These are phyloP conservation scores for Drosophila yooni DNA, from an alignment of 2,888 invertebrate species.

Conservation along the genomic window DNA sequence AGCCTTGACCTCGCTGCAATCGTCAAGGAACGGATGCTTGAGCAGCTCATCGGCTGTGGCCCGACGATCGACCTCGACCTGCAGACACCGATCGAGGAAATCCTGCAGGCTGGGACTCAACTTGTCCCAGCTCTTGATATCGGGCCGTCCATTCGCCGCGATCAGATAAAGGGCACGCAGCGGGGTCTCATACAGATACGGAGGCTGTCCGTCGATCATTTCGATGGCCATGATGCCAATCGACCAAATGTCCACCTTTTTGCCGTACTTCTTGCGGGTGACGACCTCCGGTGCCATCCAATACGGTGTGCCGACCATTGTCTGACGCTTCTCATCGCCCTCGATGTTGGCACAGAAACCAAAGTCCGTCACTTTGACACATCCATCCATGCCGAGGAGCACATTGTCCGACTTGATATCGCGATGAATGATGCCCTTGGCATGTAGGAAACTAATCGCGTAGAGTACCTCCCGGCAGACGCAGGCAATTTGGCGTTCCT, in stretches of 20 bases:
- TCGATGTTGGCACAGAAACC: conserved; percentile 99
- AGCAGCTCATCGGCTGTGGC: conserved; percentile 95
- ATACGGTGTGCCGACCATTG: conserved; percentile 99
- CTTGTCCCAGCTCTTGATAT: conserved; percentile 92
- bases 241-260: conserved; percentile 97
- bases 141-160: conserved; percentile 97
- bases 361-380: conserved; percentile 97
- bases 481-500: conserved; percentile 98
- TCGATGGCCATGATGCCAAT: conserved; percentile 98
- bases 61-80: conserved; percentile 95
- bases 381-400: conserved; percentile 95
- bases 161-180: conserved; percentile 96
- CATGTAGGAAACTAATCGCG: conserved; percentile 95
- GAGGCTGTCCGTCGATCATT: conserved; percentile 98
- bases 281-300: conserved; percentile 99
- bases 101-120: conserved; percentile 91
- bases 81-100: conserved; percentile 94
- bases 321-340: conserved; percentile 97
- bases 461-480: conserved; percentile 95
- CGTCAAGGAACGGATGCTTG: conserved; percentile 95
- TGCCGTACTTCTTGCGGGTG: conserved; percentile 96
- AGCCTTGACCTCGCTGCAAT: conserved; percentile 92
- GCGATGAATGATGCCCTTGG: conserved; percentile 95
- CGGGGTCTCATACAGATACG: conserved; percentile 97
- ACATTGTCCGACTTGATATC: conserved; percentile 99